Percentiles rank a stretch among this genome's conserved stretches.
Conservation (phyloP, 2,888 invertebrate species). For the Lamellibrachia columna region DNA sequence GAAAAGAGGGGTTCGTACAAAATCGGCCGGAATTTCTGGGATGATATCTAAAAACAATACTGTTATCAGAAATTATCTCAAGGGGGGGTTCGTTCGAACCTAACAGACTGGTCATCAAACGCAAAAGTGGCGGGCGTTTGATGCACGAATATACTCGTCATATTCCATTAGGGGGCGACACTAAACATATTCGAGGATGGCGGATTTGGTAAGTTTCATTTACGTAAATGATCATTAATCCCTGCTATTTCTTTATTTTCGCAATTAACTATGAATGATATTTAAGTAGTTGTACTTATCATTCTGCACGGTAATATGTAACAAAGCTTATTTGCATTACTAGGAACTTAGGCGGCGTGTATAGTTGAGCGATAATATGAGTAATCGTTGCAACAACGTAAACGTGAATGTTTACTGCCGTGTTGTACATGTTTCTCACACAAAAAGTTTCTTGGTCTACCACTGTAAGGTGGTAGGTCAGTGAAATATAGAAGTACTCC, state of each 20-base stretch:
- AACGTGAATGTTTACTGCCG: not conserved
- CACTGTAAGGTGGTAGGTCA: too few species aligned
- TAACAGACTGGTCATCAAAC: too few species aligned
- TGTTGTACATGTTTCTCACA: too few species aligned
- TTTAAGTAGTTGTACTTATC: not conserved
- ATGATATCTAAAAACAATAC: too few species aligned
- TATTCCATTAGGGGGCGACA: not conserved
- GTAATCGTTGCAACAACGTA: not conserved
- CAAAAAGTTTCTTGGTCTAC: too few species aligned
- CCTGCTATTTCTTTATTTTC: not conserved
- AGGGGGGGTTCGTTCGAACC: too few species aligned
- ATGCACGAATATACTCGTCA: too few species aligned
- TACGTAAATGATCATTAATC: not conserved
- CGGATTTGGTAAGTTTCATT: constrained; percentile 10
- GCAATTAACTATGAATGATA: not conserved
- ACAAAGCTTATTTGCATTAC: not conserved
- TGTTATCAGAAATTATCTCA: too few species aligned
- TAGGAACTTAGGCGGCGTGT: not conserved
- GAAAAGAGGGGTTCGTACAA: too few species aligned
- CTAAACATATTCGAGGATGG: not conserved
- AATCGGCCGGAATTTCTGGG: too few species aligned
- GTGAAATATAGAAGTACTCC: too few species aligned
- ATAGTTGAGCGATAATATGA: not conserved
- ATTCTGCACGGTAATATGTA: not conserved
- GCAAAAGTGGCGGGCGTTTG: too few species aligned